Conservation (phyloP, 2,888 invertebrate genomes). For the Zelleria hepariella region DNA sequence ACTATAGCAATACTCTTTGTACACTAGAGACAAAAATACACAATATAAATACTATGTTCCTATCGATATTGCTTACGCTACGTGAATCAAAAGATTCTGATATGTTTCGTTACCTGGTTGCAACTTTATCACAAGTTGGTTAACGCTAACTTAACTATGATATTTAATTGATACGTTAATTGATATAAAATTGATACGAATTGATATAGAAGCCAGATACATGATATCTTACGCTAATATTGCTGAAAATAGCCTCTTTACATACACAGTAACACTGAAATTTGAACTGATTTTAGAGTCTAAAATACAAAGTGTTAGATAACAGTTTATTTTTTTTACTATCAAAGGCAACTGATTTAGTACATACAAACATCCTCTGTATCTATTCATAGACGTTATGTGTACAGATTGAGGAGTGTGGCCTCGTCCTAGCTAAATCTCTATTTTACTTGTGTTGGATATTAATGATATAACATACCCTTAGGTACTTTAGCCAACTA, state of each 20-base stretch:
- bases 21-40: constrained; percentile 33
- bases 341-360: neutral
- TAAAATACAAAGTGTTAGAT: neutral
- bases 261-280: neutral
- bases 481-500: neutral
- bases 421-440: neutral
- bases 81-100: constrained; percentile 78
- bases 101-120: constrained; percentile 82
- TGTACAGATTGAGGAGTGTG: neutral
- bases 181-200: constrained; percentile 35
- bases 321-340: neutral
- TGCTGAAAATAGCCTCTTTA: constrained; percentile 30
- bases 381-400: neutral
- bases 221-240: constrained; percentile 41
- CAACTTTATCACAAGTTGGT: constrained; percentile 72
- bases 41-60: neutral
- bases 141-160: constrained; percentile 34
- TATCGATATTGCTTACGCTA: constrained; percentile 44
- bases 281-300: neutral
- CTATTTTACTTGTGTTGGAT: neutral
- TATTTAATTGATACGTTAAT: constrained; percentile 57
- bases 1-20: constrained; percentile 18
- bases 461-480: neutral
- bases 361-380: neutral
- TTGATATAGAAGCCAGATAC: constrained; percentile 25